Conservation (phyloP, 2,113 vertebrate genomes). For the Piprites chloris region DNA sequence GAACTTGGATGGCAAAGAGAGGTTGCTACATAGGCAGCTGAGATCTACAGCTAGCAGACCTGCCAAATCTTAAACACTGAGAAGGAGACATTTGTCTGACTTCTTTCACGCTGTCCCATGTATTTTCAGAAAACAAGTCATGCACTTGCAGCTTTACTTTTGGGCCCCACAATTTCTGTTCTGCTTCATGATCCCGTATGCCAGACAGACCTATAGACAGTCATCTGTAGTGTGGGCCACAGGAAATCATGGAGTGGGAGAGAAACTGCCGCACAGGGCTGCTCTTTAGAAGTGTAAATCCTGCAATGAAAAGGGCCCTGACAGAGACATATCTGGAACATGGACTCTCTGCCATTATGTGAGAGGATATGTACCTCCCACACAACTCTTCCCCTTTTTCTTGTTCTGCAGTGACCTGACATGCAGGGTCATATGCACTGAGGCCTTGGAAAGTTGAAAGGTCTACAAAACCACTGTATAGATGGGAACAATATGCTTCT, state of each 20-base stretch:
- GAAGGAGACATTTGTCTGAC: slow-evolving; percentile 62
- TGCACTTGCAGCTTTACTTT: slow-evolving; percentile 48
- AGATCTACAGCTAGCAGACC: slow-evolving; percentile 26
- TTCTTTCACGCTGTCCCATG: slow-evolving; percentile 59
- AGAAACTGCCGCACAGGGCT: slow-evolving; percentile 9
- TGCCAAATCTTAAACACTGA: slow-evolving; percentile 52
- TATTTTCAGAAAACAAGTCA: slow-evolving; percentile 68
- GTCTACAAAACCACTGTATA: neutral
- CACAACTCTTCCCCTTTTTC: neutral
- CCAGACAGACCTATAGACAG: slow-evolving; percentile 50
- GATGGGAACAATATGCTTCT: neutral
- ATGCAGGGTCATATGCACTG: neutral
- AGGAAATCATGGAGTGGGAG: slow-evolving; percentile 15
- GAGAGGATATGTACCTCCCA: neutral
- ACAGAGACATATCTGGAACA: slow-evolving; percentile 6
- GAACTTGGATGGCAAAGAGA: slow-evolving; percentile 40
- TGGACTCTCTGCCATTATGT: neutral
- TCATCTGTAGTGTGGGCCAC: slow-evolving; percentile 18
- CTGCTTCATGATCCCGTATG: slow-evolving; percentile 43
- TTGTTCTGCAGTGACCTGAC: slow-evolving; percentile 23
- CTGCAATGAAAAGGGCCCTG: slow-evolving; percentile 25
- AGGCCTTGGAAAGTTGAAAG: neutral
- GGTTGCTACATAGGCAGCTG: slow-evolving; percentile 43
- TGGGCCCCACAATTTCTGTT: slow-evolving; percentile 28
- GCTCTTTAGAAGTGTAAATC: slow-evolving; percentile 33